Base-by-base conservation (phyloP, 1,140 invertebrate genomes). In the Monomorium pharaonis region DNA sequence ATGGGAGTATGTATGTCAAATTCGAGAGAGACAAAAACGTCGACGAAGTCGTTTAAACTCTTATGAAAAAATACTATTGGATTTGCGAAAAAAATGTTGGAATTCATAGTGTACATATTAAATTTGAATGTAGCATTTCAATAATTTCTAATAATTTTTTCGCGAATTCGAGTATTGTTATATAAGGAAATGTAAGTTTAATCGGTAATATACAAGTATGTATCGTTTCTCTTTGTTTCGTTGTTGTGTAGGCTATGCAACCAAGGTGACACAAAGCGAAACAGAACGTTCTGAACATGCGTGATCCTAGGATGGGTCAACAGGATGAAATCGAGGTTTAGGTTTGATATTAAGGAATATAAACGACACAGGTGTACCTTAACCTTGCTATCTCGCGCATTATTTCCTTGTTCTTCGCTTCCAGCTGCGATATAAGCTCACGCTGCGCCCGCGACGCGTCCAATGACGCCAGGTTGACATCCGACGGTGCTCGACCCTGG, bases 321-420 rank as follows among this genome's bases (percentile, higher is more conserved):
- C 88, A 92, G 94, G 94, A 94, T 94, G 91, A 94, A 86, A 85
- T 93, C 85, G 91, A 93, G 93, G 93, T 94, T 89, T 86, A 91
- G 93, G 94, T 91, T 93, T 89, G 93, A 94, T 94, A 93, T 93
- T 92, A 93, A 94, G 94, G 94, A 94, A 93, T 86, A 92, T 91
- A 95, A 95, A 95, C 93, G 94, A 95, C 93, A 95, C 93, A 93
- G 93, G 93, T 94, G 94, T 95, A 97, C 96, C 98, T 97, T 93
- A 99, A 96, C 92, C 98, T 96, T 89, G 98, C 97, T 90, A 99
- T 99, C 96, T 99, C 99, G 89, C 97, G 96, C 98, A 99, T 99
- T 86, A 99, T 99, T 96, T 99, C 98, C 94, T 98, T 97, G 95
- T 99, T 99, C 95, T 99, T 99, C 63, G 98, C 97, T 94, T 99